Percentiles rank a stretch among this genome's conserved stretches.
Evolutionary conservation across 2,888 invertebrate species (phyloP).

Genomic region (Chrysolina oricalcia): DNA sequence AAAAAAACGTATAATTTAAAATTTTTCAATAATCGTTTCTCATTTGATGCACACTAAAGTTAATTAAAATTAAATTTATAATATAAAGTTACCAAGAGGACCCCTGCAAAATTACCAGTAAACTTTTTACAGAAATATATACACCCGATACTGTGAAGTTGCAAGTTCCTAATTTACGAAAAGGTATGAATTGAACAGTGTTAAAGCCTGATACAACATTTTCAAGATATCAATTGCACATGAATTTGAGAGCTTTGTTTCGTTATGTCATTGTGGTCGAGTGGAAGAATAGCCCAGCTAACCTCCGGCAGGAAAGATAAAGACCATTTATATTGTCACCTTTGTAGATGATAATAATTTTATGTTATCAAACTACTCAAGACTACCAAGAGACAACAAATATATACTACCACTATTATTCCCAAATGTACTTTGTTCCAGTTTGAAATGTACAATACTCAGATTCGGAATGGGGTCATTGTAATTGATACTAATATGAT

Average conservation of each 20-base stretch:
- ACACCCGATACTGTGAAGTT: constrained; percentile 12
- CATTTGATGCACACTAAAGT: constrained; percentile 35
- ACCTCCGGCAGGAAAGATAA: too few relatives aligned
- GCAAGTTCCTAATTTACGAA: background rate
- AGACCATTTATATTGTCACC: too few relatives aligned
- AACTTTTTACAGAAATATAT: constrained; percentile 40
- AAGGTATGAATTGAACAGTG: background rate
- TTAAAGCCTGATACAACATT: background rate
- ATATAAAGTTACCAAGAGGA: constrained; percentile 8
- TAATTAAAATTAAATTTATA: constrained; percentile 28
- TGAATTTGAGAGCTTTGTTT: background rate
- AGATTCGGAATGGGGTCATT: too few relatives aligned
- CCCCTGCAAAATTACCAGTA: constrained; percentile 21
- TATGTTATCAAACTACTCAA: too few relatives aligned
- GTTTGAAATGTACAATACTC: background rate
- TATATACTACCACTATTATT: background rate
- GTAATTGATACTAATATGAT: too few relatives aligned
- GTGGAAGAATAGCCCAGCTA: too few relatives aligned
- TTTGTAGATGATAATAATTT: background rate
- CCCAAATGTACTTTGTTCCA: background rate
- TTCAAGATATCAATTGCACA: background rate
- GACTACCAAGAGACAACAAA: too few relatives aligned
- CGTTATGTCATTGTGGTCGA: too few relatives aligned
- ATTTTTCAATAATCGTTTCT: constrained; percentile 49
- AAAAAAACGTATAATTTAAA: constrained; percentile 61